Percentiles rank a stretch among this genome's conserved stretches.
Conservation (phyloP, 2,113 vertebrate species). For the Pithys albifrons region DNA sequence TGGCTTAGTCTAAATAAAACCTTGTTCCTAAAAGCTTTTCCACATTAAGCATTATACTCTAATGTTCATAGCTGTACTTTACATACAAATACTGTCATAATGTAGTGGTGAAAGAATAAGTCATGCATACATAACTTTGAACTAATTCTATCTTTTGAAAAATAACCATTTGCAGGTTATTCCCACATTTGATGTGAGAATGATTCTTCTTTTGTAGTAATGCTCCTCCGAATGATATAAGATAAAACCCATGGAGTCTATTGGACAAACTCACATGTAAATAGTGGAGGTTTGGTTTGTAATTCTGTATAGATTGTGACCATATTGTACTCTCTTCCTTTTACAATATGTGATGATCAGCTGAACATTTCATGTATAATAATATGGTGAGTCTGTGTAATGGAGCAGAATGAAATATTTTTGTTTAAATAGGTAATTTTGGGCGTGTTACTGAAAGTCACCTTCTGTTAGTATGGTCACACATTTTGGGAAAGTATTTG, state of each 20-base stretch:
- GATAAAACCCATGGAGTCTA: background rate
- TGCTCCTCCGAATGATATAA: background rate
- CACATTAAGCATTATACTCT: constrained; percentile 2
- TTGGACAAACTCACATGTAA: background rate
- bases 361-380: background rate
- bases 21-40: constrained; percentile 47
- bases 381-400: background rate
- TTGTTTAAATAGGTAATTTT: constrained; percentile 12
- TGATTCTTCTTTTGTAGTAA: no score
- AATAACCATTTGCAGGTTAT: no score
- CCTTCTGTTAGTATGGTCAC: background rate
- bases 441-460: background rate
- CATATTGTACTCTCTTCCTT: background rate
- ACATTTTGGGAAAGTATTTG: background rate
- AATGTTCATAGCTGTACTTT: constrained; percentile 42
- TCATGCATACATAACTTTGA: no score
- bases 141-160: no score
- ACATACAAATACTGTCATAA: background rate
- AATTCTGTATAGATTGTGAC: background rate
- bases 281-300: background rate
- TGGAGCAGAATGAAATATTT: background rate
- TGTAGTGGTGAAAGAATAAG: no score
- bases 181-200: no score
- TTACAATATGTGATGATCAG: background rate
- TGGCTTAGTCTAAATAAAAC: background rate